Evolutionary conservation across 2,888 invertebrate genomes (phyloP), one percentile per base, ranked within the genome.

Genomic region (Itoplectis maculator): DNA sequence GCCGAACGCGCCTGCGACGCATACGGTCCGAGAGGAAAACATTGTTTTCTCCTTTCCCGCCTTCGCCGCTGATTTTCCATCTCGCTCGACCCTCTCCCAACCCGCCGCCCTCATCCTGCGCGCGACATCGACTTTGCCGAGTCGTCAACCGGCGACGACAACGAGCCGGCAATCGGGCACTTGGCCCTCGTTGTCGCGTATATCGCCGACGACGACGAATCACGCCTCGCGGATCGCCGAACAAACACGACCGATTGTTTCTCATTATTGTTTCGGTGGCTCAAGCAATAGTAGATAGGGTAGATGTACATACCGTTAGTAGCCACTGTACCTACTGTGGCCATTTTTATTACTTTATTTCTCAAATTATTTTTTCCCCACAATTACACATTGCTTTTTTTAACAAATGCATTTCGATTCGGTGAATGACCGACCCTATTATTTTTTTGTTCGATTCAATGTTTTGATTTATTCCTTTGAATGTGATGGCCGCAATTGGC

Each of bases 1-100:
- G 35, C 59, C 11, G 73, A 29, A 23, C 42, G 37, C 11, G 37
- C 4, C n/a, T 23, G 2, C 13, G 37, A 13, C n/a, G 18, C 47
- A 47, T 76, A 40, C 70, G 66, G 18, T 49, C 15, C 70, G 66
- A 73, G 72, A 59, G 42, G n/a, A n/a, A 76, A 81, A 75, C 40
- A 81, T 73, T 69, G 37, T 70, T 63, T 68, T 72, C 59, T 73
- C 49, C 72, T 59, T 35, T 35, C 35, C 13, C n/a, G n/a, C n/a
- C 18, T n/a, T 73, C 61, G 68, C 51, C 20, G 23, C 42, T 65
- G 54, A 35, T 54, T 65, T 72, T 54, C 18, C 65, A 8, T 56
- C 56, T 51, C 40, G 66, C 66, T 66, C 20, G 47, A 35, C n/a
- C 13, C 49, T 45, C n/a, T 11, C 11, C 47, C 56, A 72, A 78